These are phyloP conservation scores for Melipona quadrifasciata DNA, from an alignment of 1,140 invertebrate species.

Conservation along the genomic window DNA sequence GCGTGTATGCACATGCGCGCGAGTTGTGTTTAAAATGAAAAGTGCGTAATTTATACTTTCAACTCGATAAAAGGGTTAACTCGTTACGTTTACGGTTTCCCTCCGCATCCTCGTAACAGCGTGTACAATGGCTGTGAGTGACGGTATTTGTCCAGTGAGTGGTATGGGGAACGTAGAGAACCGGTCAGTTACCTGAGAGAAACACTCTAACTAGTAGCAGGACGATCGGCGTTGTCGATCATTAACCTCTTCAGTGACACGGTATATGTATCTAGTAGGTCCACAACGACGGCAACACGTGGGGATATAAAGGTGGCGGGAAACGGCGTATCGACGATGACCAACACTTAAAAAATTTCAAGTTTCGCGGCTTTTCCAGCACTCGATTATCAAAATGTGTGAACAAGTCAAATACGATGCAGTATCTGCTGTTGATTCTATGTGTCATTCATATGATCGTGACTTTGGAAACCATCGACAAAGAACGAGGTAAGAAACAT, in stretches of 20 bases:
- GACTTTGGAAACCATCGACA: conserved; percentile 34
- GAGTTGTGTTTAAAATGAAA: not conserved
- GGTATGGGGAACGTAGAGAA: conserved; percentile 57
- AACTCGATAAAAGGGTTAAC: conserved; percentile 22
- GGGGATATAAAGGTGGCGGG: conserved; percentile 33
- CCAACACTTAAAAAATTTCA: conserved; percentile 11
- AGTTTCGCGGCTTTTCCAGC: conserved; percentile 6
- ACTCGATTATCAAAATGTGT: conserved; percentile 58
- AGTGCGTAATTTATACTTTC: conserved; percentile 14
- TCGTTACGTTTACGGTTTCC: conserved; percentile 10
- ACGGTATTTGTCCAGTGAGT: conserved; percentile 64
- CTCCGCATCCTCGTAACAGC: conserved; percentile 6
- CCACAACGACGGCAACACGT: not conserved
- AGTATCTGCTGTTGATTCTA: conserved; percentile 60
- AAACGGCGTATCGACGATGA: conserved; percentile 24
- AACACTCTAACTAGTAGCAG: conserved; percentile 57
- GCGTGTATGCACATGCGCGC: not conserved
- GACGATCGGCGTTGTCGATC: conserved; percentile 39
- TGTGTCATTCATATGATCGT: conserved; percentile 46
- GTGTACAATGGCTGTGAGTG: conserved; percentile 20
- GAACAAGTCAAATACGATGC: conserved; percentile 57
- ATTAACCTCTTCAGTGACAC: conserved; percentile 24
- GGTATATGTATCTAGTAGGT: not conserved
- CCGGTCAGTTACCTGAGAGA: conserved; percentile 66
- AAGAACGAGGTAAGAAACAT: conserved; percentile 57